Evolutionary conservation across 2,888 invertebrate species (phyloP).

Genomic region (Cryptus viduatorius): DNA sequence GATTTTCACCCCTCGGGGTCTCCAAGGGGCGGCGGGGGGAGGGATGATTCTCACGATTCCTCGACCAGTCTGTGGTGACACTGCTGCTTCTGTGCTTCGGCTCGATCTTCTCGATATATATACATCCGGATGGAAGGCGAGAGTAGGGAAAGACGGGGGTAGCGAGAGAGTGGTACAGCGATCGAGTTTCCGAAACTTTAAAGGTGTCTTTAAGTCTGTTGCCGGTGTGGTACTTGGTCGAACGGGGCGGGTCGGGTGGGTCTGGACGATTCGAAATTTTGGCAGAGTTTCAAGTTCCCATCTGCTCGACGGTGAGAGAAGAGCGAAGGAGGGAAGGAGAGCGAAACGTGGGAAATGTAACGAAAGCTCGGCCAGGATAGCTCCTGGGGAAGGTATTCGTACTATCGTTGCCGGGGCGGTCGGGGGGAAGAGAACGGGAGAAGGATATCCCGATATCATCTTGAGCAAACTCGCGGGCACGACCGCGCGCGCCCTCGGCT

Average conservation of each 20-base stretch:
- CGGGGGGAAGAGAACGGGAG: slow-evolving; percentile 39
- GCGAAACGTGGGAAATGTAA: slow-evolving; percentile 58
- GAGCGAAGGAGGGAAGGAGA: slow-evolving; percentile 53
- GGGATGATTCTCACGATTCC: slow-evolving; percentile 45
- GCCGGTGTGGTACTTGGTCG: slow-evolving; percentile 48
- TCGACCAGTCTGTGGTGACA: slow-evolving; percentile 57
- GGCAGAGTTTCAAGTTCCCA: slow-evolving; percentile 82
- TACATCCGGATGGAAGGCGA: slow-evolving; percentile 49
- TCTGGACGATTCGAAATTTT: slow-evolving; percentile 80
- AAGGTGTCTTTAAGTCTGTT: slow-evolving; percentile 80
- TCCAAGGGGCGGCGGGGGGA: neutral
- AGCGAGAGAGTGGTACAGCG: slow-evolving; percentile 28
- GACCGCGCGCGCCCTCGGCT: slow-evolving; percentile 72
- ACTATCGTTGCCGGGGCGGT: neutral
- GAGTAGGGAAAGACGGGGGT: no score
- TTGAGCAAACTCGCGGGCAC: slow-evolving; percentile 79
- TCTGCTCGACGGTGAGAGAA: slow-evolving; percentile 79
- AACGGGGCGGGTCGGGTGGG: slow-evolving; percentile 36
- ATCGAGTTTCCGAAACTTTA: slow-evolving; percentile 76
- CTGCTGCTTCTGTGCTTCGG: slow-evolving; percentile 41
- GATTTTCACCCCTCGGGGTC: slow-evolving; percentile 39
- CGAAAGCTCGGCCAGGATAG: slow-evolving; percentile 65
- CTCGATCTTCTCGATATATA: slow-evolving; percentile 42
- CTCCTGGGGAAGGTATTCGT: slow-evolving; percentile 18
- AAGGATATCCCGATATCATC: slow-evolving; percentile 80